phyloP scores from a whole-genome alignment of 2,888 invertebrate species.

The Myopa tessellatipennis region DNA sequence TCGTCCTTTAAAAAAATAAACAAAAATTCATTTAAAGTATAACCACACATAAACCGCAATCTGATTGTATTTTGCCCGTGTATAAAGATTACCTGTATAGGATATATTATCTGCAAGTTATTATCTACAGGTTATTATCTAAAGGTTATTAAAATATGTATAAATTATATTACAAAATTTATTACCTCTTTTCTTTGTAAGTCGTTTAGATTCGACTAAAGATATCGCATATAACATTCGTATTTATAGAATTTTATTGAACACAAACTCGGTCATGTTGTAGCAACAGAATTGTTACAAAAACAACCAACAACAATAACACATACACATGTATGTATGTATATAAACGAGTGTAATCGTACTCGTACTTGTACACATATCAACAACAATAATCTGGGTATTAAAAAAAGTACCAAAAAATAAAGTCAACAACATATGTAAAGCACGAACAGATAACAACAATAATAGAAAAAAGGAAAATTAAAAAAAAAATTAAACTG shows the following conservation, averaged over 20 bases:
- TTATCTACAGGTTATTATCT: too few species aligned
- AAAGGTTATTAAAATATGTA: too few species aligned
- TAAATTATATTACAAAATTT: not conserved
- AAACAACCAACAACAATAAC: not conserved
- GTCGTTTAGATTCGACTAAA: conserved; percentile 14
- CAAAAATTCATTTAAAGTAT: too few species aligned
- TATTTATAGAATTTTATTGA: conserved; percentile 19
- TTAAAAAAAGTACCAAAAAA: conserved; percentile 12
- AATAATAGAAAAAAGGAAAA: conserved; percentile 12
- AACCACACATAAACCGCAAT: too few species aligned
- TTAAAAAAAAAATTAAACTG: conserved; percentile 2
- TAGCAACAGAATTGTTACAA: not conserved
- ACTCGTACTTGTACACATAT: not conserved
- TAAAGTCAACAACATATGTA: not conserved
- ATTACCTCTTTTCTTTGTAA: not conserved
- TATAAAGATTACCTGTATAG: too few species aligned
- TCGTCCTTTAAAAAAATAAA: too few species aligned
- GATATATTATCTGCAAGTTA: too few species aligned
- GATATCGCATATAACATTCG: conserved; percentile 9
- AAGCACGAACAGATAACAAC: not conserved
- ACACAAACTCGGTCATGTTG: conserved; percentile 23
- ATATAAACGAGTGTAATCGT: not conserved
- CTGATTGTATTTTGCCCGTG: too few species aligned
- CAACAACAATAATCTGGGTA: conserved; percentile 32
- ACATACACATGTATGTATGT: not conserved